Evolutionary conservation across 2,113 vertebrate genomes (phyloP).

Genomic region (Sitta europaea): DNA sequence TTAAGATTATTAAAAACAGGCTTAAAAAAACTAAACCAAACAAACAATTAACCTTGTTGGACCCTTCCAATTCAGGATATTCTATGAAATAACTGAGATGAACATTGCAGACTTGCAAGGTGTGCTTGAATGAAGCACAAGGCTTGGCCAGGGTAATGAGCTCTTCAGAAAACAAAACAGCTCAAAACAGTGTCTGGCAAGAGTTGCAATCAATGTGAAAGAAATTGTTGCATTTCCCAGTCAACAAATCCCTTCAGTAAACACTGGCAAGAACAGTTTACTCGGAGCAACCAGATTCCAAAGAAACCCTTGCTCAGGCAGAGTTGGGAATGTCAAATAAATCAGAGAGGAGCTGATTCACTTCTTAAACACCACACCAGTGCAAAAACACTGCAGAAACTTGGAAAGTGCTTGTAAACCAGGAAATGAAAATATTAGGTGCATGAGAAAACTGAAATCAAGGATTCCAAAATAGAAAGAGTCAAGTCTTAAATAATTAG

Average conservation of each 20-base stretch:
- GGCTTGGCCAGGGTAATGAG: neutral
- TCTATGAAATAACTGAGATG: neutral
- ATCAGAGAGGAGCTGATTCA: neutral
- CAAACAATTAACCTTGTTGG: neutral
- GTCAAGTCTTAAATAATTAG: neutral
- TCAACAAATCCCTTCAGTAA: neutral
- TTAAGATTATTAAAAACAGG: neutral
- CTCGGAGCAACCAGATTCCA: neutral
- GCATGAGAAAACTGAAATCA: neutral
- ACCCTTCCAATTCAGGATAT: neutral
- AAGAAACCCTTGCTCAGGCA: neutral
- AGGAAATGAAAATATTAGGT: neutral
- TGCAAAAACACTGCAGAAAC: neutral
- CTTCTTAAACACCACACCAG: neutral
- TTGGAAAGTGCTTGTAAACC: neutral
- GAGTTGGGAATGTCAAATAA: neutral
- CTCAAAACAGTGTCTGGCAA: neutral
- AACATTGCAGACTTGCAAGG: neutral
- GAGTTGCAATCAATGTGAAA: neutral
- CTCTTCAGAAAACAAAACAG: neutral
- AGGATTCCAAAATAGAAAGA: neutral
- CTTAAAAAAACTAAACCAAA: neutral
- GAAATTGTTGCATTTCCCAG: neutral
- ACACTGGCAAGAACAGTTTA: neutral
- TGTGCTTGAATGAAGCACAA: neutral